Evolutionary conservation across 2,113 vertebrate genomes (phyloP).

Genomic region (Crotalus viridis): DNA sequence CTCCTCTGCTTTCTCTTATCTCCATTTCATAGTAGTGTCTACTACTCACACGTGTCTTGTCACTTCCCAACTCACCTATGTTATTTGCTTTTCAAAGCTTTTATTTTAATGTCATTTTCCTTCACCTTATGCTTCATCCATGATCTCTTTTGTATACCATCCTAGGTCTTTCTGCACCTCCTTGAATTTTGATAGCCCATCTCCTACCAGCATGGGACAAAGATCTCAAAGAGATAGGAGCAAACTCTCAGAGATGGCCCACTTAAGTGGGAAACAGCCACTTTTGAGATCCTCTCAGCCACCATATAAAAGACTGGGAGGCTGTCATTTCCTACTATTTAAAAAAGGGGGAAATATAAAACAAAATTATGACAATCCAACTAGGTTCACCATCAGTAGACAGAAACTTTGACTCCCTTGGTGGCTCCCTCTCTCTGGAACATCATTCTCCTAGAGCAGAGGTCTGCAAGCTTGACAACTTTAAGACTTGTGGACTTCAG

Average conservation of each 20-base stretch:
- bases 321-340: no score
- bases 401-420: no score
- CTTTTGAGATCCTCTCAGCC: no score
- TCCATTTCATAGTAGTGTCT: not conserved
- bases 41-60: not conserved
- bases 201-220: not conserved
- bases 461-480: no score
- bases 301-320: no score
- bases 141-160: not conserved
- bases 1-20: not conserved
- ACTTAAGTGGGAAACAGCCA: no score
- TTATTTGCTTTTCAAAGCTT: not conserved
- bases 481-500: no score
- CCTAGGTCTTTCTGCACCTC: not conserved
- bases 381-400: no score
- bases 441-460: no score
- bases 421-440: no score
- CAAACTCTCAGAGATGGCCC: not conserved
- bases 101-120: not conserved
- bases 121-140: not conserved
- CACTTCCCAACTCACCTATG: not conserved
- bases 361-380: no score
- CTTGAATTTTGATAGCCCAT: not conserved
- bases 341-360: no score
- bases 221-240: not conserved